phyloP scores from a whole-genome alignment of 53 echinoderm and acorn worm species.

The Antedon mediterranea region DNA sequence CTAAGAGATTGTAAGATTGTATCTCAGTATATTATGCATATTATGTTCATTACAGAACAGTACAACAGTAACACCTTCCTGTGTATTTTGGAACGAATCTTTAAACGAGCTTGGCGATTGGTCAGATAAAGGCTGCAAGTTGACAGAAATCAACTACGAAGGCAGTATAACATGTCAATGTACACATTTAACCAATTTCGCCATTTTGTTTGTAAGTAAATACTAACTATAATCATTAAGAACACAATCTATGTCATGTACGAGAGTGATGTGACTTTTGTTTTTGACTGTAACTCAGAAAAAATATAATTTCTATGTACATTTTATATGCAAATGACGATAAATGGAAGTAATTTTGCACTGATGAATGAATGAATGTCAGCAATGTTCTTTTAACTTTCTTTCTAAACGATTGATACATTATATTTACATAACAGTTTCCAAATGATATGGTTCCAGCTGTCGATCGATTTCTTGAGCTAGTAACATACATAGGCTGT shows the following conservation, averaged over 20 bases:
- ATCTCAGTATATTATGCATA: not conserved
- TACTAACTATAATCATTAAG: not conserved
- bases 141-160: not conserved
- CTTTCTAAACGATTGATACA: not conserved
- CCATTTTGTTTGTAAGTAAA: not conserved
- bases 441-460: not conserved
- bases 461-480: not conserved
- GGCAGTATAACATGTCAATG: not conserved
- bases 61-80: not conserved
- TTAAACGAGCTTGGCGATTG: not conserved
- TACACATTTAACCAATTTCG: not conserved
- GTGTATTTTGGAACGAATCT: not conserved
- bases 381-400: too few relatives aligned
- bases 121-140: not conserved
- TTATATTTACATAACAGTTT: not conserved
- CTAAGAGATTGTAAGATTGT: too few relatives aligned
- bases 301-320: too few relatives aligned
- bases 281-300: too few relatives aligned
- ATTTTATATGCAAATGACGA: too few relatives aligned
- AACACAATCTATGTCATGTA: too few relatives aligned
- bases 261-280: too few relatives aligned
- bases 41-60: not conserved
- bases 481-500: not conserved
- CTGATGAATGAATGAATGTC: too few relatives aligned
- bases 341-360: too few relatives aligned